phyloP scores from a whole-genome alignment of 2,797 vertebrate genomes.

The Heterohyrax brucei region DNA sequence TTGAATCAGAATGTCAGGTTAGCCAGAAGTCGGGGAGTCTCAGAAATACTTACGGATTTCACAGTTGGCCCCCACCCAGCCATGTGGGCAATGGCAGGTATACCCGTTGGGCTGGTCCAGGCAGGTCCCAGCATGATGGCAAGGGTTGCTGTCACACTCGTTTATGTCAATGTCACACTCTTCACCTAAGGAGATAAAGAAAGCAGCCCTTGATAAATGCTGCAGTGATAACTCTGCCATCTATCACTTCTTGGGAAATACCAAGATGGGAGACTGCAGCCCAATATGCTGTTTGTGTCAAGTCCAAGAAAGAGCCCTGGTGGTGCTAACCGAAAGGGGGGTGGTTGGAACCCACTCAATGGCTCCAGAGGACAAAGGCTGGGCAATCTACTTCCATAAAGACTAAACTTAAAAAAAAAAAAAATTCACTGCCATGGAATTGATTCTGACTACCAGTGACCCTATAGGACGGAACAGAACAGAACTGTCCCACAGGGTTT shows the following conservation, averaged over 20 bases:
- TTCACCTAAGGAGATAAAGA: conserved; percentile 90
- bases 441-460: not conserved
- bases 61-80: conserved; percentile 98
- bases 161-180: conserved; percentile 97
- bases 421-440: not conserved
- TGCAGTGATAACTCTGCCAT: not conserved
- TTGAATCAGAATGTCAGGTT: not conserved
- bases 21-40: fast-evolving
- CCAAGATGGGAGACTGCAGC: not conserved
- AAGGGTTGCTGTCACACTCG: conserved; percentile 97
- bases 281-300: not conserved
- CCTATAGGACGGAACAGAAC: not conserved
- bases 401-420: not conserved
- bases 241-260: not conserved
- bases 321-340: not conserved
- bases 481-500: not conserved
- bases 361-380: not conserved
- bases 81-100: conserved; percentile 96
- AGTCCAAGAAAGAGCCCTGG: not conserved
- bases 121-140: conserved; percentile 97
- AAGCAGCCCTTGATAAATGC: not conserved
- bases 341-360: not conserved
- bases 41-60: conserved; percentile 97
- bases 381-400: not conserved
- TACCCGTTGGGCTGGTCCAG: conserved; percentile 97